Percentiles rank a stretch among this genome's conserved stretches.
Conservation (phyloP, 2,888 invertebrate species). For the Hesperia comma region DNA sequence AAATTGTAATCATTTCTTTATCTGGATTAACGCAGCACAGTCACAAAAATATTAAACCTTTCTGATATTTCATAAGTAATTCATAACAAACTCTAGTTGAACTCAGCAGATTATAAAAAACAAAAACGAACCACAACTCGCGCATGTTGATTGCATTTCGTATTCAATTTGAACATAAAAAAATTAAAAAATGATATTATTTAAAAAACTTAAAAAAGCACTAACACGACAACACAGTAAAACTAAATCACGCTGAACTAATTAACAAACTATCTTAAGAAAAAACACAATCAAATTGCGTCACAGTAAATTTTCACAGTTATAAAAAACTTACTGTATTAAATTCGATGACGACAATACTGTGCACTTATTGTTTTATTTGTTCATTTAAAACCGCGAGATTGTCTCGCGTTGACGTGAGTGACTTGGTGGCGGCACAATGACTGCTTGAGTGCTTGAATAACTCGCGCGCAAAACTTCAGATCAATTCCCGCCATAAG, state of each 20-base stretch:
- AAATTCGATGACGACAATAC: constrained; percentile 19
- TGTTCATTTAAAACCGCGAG: constrained; percentile 29
- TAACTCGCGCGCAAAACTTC: constrained; percentile 57
- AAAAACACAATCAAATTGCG: constrained; percentile 20
- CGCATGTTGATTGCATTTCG: constrained; percentile 22
- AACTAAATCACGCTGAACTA: constrained; percentile 17
- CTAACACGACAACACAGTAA: constrained; percentile 11
- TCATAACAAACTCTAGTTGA: background rate
- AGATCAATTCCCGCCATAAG: constrained; percentile 49
- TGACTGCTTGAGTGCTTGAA: constrained; percentile 50
- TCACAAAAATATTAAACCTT: no score
- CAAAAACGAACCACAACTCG: constrained; percentile 13
- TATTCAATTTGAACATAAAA: constrained; percentile 5
- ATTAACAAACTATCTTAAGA: constrained; percentile 10
- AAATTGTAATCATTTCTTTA: no score
- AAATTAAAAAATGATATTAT: background rate
- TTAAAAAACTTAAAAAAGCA: background rate
- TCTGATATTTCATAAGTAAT: no score
- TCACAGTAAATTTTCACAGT: constrained; percentile 24
- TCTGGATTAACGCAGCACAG: no score
- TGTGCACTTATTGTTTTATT: constrained; percentile 28
- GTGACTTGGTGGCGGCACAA: constrained; percentile 13
- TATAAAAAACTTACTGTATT: constrained; percentile 33
- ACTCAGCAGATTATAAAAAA: background rate
- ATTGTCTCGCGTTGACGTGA: constrained; percentile 28